phyloP scores from a whole-genome alignment of 2,797 vertebrate genomes.

The Phoxinus dragarum region DNA sequence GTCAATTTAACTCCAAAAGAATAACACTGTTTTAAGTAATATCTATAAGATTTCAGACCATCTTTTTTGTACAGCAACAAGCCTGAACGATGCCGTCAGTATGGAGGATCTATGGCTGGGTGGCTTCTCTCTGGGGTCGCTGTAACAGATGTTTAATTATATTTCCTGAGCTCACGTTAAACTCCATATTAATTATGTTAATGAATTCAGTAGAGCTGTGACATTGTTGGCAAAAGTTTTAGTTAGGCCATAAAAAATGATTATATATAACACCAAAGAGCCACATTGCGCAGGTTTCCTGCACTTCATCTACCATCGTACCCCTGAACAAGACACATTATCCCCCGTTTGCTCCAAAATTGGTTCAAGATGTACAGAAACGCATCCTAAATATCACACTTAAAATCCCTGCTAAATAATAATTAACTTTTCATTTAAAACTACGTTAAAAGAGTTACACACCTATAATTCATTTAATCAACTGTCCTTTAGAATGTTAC shows the following conservation, averaged over 20 bases:
- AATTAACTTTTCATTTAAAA: background rate
- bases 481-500: no score
- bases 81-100: background rate
- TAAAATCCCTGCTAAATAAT: background rate
- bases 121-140: background rate
- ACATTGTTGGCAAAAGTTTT: background rate
- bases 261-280: background rate
- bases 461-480: no score
- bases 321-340: background rate
- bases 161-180: background rate
- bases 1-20: no score
- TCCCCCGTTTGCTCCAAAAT: background rate
- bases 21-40: no score
- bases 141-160: background rate
- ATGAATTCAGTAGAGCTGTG: background rate
- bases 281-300: background rate
- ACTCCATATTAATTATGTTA: background rate
- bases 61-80: background rate
- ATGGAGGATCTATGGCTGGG: background rate
- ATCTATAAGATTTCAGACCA: background rate
- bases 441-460: background rate
- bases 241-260: background rate
- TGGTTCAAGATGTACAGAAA: conserved; percentile 11
- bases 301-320: background rate
- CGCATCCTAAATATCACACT: background rate